A percentile compares a stretch with the other conserved stretches of the same genome.
phyloP scores from a whole-genome alignment of 2,888 invertebrate genomes.

The Dryomyza anilis region DNA sequence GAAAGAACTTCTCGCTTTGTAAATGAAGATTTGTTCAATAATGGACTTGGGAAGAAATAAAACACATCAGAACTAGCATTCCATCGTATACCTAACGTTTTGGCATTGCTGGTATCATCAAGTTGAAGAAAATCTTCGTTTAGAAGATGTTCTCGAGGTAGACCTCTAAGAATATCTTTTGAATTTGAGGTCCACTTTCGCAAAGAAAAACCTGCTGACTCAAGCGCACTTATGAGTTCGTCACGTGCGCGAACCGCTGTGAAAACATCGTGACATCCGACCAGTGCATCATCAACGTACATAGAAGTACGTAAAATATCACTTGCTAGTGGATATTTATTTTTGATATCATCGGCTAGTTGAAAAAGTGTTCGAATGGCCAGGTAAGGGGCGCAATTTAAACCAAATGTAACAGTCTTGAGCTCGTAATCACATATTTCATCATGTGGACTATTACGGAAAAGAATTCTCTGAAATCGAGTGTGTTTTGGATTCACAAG shows the following conservation, averaged over 20 bases:
- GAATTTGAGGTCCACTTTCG: background rate
- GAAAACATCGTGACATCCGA: slow-evolving; percentile 15
- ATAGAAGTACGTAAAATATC: slow-evolving; percentile 24
- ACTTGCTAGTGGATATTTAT: slow-evolving; percentile 14
- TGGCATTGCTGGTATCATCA: background rate
- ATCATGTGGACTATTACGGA: background rate
- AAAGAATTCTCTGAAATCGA: background rate
- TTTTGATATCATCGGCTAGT: background rate
- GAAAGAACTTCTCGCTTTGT: background rate
- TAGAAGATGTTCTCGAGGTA: too few relatives aligned
- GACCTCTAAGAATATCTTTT: too few relatives aligned
- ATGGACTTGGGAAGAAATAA: slow-evolving; percentile 4
- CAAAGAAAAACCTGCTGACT: slow-evolving; percentile 16
- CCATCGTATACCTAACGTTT: slow-evolving; percentile 27
- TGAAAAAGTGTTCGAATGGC: background rate
- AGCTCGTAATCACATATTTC: background rate
- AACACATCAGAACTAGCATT: slow-evolving; percentile 25
- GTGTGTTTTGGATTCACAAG: too few relatives aligned
- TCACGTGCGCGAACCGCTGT: slow-evolving; percentile 13
- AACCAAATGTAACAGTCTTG: slow-evolving; percentile 34
- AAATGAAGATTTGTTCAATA: background rate
- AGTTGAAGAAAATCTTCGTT: too few relatives aligned
- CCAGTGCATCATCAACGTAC: slow-evolving; percentile 30
- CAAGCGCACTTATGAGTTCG: slow-evolving; percentile 25
- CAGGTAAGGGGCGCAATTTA: slow-evolving; percentile 22